Conservation (phyloP, 1,140 invertebrate genomes). For the Aphis gossypii region DNA sequence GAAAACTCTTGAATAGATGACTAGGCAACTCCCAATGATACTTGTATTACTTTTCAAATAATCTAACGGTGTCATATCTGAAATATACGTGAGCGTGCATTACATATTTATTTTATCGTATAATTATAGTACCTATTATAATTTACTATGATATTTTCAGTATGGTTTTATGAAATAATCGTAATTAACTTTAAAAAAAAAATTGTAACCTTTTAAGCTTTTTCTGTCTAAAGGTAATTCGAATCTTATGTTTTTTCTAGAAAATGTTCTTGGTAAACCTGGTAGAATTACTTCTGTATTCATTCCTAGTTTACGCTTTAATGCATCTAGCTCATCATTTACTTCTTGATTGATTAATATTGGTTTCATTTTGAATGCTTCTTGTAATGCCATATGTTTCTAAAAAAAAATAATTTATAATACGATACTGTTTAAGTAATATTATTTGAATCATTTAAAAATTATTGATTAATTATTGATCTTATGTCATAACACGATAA, state of each 20-base stretch:
- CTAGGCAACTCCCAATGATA: slow-evolving; percentile 70
- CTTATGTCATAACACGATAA: not conserved
- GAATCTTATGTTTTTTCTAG: slow-evolving; percentile 71
- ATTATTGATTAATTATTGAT: not conserved
- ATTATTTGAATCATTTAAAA: not conserved
- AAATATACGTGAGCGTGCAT: not conserved
- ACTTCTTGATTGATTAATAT: slow-evolving; percentile 6
- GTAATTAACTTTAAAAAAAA: not conserved
- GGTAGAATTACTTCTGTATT: slow-evolving; percentile 67
- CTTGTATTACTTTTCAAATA: slow-evolving; percentile 71
- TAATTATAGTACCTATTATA: not conserved
- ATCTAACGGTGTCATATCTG: slow-evolving; percentile 70
- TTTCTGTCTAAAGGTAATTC: slow-evolving; percentile 71
- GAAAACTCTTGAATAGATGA: slow-evolving; percentile 70
- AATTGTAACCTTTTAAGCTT: slow-evolving; percentile 67
- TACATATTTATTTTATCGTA: not conserved
- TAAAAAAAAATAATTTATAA: not conserved
- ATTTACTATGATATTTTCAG: too few species aligned
- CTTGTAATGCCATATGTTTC: slow-evolving; percentile 58
- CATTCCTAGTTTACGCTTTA: slow-evolving; percentile 27
- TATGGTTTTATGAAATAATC: not conserved
- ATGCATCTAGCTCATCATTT: slow-evolving; percentile 37
- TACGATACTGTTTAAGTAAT: not conserved
- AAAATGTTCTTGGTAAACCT: slow-evolving; percentile 71
- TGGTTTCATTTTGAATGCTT: slow-evolving; percentile 44